Base-by-base conservation (phyloP, 2,113 vertebrate species). In the Diadophis punctatus region DNA sequence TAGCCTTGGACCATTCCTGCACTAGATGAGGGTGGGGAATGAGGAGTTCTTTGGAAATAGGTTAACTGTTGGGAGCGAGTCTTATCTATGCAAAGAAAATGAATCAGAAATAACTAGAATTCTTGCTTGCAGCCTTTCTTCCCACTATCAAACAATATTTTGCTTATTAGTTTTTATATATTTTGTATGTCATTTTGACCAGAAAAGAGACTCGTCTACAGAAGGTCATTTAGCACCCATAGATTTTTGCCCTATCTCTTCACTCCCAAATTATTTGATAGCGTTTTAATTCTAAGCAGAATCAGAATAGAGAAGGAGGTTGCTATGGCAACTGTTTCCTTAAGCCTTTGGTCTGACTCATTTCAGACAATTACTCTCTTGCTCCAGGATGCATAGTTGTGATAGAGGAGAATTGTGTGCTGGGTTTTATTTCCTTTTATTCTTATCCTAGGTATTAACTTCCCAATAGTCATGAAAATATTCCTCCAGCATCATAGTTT, bases 281-380 rank as follows among this genome's bases (percentile, higher is more conserved):
- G 96, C 93, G 93, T 97, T 98, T 97, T 97, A 97, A 97, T 97
- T 96, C 97, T 5, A 92, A 96, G 96, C 94, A 16, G 96, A 97
- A 97, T 97, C 97, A 97, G 97, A 98, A 97, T 97, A 95, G 90
- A 48, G 96, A 87, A 1, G 0, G 68, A 2, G 86, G 97, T 98
- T 97, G 96, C 95, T 96, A 98, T 98, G 53, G 97, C 96, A 98
- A 98, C 97, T 87, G 43, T 97, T 97, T 96, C 97, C 96, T 95
- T 95, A 94, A 96, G 97, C 96, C 95, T 97, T 95, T 94, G 95
- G 93, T 97, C 96, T 97, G 97, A 97, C 96, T 97, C 95, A 95
- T 96, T 97, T 95, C 96, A 97, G 97, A 97, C 96, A 96, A 96
- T 95, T 93, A 93, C 97, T 97, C 95, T 97, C 14, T 48, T 2